A percentile compares a stretch with the other conserved stretches of the same genome.
Evolutionary conservation across 2,113 vertebrate species (phyloP).

Genomic region (Taurulus bubalis): DNA sequence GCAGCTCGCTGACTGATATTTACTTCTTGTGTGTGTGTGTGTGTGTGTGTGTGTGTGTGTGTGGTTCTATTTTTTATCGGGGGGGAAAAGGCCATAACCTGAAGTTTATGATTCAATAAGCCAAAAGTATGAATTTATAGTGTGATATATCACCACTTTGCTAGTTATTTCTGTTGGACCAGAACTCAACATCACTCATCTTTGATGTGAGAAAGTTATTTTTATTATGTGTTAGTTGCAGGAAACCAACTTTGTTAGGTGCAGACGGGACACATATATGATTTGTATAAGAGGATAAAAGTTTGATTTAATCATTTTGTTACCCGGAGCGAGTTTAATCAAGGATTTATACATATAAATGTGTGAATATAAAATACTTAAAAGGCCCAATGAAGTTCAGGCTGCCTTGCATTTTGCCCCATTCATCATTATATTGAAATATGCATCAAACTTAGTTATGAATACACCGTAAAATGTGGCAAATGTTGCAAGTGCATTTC

Average conservation of each 20-base stretch:
- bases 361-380: not conserved
- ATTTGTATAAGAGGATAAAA: slow-evolving; percentile 3
- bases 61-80: not conserved
- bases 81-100: not conserved
- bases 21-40: slow-evolving; percentile 21
- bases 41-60: not conserved
- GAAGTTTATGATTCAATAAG: slow-evolving; percentile 38
- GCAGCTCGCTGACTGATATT: slow-evolving; percentile 40
- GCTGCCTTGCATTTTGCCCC: not conserved
- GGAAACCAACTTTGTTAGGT: not conserved
- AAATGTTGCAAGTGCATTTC: not conserved
- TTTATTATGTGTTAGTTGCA: slow-evolving; percentile 11
- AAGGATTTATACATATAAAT: not conserved
- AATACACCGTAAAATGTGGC: not conserved
- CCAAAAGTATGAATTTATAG: slow-evolving; percentile 2
- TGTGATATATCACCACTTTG: slow-evolving; percentile 6
- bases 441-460: not conserved
- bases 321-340: not conserved
- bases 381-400: not conserved
- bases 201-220: not conserved
- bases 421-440: not conserved
- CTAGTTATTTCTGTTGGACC: slow-evolving; percentile 1
- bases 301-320: not conserved
- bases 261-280: not conserved
- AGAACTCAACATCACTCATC: not conserved